phyloP scores from a whole-genome alignment of 2,888 invertebrate genomes.

The Esperia sulphurella region DNA sequence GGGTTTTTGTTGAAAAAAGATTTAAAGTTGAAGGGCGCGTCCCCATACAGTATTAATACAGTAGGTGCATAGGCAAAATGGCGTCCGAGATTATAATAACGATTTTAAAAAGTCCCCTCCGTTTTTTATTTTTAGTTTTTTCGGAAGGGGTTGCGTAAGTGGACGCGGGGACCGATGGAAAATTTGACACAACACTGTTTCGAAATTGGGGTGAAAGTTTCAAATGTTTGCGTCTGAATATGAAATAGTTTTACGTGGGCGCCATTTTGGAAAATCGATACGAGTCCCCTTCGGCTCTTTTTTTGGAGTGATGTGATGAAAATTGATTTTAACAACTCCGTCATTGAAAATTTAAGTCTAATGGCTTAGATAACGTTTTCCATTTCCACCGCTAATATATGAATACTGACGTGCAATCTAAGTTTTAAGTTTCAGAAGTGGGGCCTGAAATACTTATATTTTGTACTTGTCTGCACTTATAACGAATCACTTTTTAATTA shows the following conservation, averaged over 20 bases:
- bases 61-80: conserved; percentile 43
- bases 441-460: no score
- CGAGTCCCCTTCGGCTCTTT: neutral
- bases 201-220: conserved; percentile 58
- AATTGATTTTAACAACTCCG: no score
- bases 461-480: no score
- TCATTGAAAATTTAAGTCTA: no score
- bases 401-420: no score
- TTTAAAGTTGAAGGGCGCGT: conserved; percentile 77
- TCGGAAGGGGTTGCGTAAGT: conserved; percentile 67
- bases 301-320: no score
- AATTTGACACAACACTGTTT: conserved; percentile 67
- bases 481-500: no score
- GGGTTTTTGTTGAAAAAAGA: conserved; percentile 70
- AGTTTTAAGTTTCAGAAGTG: no score
- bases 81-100: conserved; percentile 79
- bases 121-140: conserved; percentile 60
- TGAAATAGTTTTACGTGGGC: conserved; percentile 12
- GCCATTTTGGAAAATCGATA: conserved; percentile 4
- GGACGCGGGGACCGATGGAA: conserved; percentile 65
- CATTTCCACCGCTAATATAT: no score
- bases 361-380: no score
- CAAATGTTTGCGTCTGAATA: conserved; percentile 37
- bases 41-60: conserved; percentile 46
- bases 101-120: conserved; percentile 74